Percentiles rank a stretch among this genome's conserved stretches.
Conservation (phyloP, 2,888 invertebrate genomes). For the Latrodectus hesperus region DNA sequence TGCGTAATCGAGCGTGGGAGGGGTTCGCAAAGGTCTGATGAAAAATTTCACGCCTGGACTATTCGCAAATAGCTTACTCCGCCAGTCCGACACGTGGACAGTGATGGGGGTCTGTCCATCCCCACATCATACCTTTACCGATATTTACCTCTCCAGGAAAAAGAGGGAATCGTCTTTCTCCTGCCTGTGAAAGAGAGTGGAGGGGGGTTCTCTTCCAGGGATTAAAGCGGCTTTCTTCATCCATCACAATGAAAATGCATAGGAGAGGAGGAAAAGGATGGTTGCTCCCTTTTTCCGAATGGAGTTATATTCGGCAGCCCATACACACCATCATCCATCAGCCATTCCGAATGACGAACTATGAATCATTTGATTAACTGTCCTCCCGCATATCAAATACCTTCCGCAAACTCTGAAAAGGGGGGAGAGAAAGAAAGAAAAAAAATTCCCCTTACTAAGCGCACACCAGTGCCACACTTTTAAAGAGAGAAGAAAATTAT, state of each 20-base stretch:
- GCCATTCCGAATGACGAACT: constrained; percentile 50
- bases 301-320: constrained; percentile 50
- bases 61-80: constrained; percentile 48
- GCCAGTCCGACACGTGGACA: constrained; percentile 46
- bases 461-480: constrained; percentile 1
- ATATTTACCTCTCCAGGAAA: constrained; percentile 22
- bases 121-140: constrained; percentile 16
- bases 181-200: background rate
- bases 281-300: no score
- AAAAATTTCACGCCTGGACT: constrained; percentile 60
- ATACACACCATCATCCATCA: constrained; percentile 51
- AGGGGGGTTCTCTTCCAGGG: constrained; percentile 26
- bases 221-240: constrained; percentile 63
- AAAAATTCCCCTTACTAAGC: background rate
- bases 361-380: constrained; percentile 69
- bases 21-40: constrained; percentile 62
- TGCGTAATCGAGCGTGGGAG: constrained; percentile 64
- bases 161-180: constrained; percentile 1
- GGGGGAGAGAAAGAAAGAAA: background rate
- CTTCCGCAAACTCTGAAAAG: background rate
- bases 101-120: constrained; percentile 36
- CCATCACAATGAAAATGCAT: constrained; percentile 64
- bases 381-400: constrained; percentile 53
- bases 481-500: constrained; percentile 40
- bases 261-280: constrained; percentile 21